Percentiles rank a stretch among this genome's conserved stretches.
Conservation (phyloP, 2,113 vertebrate genomes). For the Larimichthys crocea region DNA sequence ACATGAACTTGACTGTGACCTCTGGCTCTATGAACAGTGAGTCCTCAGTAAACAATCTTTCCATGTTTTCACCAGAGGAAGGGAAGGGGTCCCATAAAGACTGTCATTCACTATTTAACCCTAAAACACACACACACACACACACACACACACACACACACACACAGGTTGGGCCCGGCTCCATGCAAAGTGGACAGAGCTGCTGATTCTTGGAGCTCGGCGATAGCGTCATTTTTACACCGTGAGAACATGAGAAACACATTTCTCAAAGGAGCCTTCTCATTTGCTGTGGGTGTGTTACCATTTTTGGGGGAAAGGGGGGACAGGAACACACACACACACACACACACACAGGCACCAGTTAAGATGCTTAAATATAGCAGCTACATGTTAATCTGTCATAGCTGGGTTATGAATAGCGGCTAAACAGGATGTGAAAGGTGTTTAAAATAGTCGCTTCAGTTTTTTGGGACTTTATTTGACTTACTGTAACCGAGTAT, state of each 20-base stretch:
- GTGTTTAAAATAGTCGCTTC: conserved; percentile 59
- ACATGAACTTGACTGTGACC: conserved; percentile 65
- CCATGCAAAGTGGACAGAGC: conserved; percentile 64
- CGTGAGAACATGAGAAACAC: conserved; percentile 81
- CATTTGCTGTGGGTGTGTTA: conserved; percentile 74
- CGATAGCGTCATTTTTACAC: conserved; percentile 77
- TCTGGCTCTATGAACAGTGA: conserved; percentile 64
- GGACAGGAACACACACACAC: conserved; percentile 29
- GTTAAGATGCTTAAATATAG: conserved; percentile 61
- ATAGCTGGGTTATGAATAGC: conserved; percentile 57
- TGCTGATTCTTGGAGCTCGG: conserved; percentile 68
- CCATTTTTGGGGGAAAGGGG: conserved; percentile 61
- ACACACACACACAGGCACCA: conserved; percentile 32
- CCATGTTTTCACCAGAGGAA: conserved; percentile 72
- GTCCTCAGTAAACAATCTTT: conserved; percentile 72
- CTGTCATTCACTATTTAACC: conserved; percentile 77
- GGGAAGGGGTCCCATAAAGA: conserved; percentile 73
- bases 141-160: conserved; percentile 52
- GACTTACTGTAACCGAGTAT: conserved; percentile 14
- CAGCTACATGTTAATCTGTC: conserved; percentile 53
- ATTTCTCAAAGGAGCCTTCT: conserved; percentile 80
- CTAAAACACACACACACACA: conserved; percentile 37
- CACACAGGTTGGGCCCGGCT: conserved; percentile 38
- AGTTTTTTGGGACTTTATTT: conserved; percentile 42
- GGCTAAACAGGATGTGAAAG: conserved; percentile 50